Base-by-base conservation (phyloP, 1,140 invertebrate species). In the Scaptomyza montana region DNA sequence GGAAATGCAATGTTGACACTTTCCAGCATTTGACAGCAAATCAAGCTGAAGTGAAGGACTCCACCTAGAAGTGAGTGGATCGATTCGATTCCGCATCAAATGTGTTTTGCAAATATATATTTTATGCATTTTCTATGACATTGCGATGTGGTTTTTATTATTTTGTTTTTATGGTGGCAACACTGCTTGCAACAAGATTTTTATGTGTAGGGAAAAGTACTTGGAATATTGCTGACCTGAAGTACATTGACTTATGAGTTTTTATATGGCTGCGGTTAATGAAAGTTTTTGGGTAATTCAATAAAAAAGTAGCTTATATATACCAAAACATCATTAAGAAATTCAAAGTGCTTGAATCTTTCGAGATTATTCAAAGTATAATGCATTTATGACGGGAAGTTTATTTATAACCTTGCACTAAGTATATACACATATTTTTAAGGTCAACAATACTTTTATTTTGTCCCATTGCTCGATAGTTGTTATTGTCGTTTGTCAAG, bases 1-100 rank as follows among this genome's bases (percentile, higher is more conserved):
- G 82, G 72, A 81, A 86, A 78, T 74, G 82, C 51, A 72, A 47
- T 64, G 67, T 51, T 69, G 73, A 55, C 64, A 74, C 69, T 71
- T 55, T 55, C 49, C 30, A 41, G 12, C 64, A 25, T 19, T 9
- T 41, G 21, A 49, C 66, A 51, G 43, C 57, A 54, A 45, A 36
- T 46, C 62, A 36, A 8, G n/a, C 53, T 5, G 30, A n/a, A 19
- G 51, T 25, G 51, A 36, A 54, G 51, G 53, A 54, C 28, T n/a
- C 28, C 55, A 16, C 45, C n/a, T n/a, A n/a, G n/a, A n/a, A n/a
- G n/a, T n/a, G n/a, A n/a, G n/a, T n/a, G n/a, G n/a, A n/a, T 16
- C 43, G 39, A 25, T 13, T 39, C 47, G 33, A 60, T 13, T 25
- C 47, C 45, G 41, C 50, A 57, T 30, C 43, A 65, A 60, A 67